Evolutionary conservation across 2,797 vertebrate genomes (phyloP), one percentile per base, ranked within the genome.

Genomic region (Caiman crocodilus): DNA sequence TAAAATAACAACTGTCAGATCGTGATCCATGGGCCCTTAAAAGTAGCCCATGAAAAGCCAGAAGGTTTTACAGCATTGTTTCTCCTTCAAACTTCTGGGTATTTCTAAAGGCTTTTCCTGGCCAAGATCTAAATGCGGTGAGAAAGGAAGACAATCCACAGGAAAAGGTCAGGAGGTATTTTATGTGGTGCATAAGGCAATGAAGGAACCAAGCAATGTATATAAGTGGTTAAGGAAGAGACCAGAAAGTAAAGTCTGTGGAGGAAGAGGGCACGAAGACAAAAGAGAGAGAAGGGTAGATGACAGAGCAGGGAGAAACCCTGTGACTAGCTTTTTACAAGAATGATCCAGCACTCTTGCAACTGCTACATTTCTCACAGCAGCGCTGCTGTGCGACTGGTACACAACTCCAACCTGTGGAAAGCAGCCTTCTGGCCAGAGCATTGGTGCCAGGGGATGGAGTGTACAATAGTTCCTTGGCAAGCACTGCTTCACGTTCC

Each of bases 401-500:
- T 76, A 88, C 71, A 5, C 23, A 35, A 26, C 65, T 85, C 25
- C 25, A 90, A 80, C 75, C 76, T 94, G 86, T 30, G 77, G 59
- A 88, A 92, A 60, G 79, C 76, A 84, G 82, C 28, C 64, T 89
- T 82, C 78, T 42, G 35, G 64, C 61, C 10, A 42, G 28, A 30
- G 11, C 61, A 84, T 61, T 76, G 82, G 61, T 82, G 89, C 92
- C 76, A 85, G 81, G 84, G 21, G 86, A 32, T 5, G 90, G 93
- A 92, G 79, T 50, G 59, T 67, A 79, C 50, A 79, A 67, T 73
- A 90, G 90, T 79, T 90, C 65, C 77, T 82, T 94, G 92, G 92
- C 93, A 94, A 84, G 88, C 84, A 78, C 4, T 2, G 67, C 82
- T 94, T 87, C 78, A 83, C 73, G 94, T 90, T 94, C 75, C 92